These are phyloP conservation scores for Desoria tigrina DNA, from an alignment of 2,888 invertebrate genomes.

Conservation along the genomic window DNA sequence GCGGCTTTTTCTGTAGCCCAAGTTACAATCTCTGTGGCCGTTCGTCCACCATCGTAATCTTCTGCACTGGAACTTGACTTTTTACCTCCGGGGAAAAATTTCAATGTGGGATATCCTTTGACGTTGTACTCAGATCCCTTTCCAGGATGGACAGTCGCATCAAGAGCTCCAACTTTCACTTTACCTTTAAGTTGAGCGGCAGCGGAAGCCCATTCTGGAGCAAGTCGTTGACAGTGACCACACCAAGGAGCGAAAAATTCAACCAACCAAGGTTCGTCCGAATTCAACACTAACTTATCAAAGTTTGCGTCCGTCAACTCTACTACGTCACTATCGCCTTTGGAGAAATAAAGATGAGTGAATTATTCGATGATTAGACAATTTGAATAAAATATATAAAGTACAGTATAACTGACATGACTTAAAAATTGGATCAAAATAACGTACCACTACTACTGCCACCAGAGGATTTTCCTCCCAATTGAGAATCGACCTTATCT, in stretches of 20 bases:
- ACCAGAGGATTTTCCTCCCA: constrained; percentile 63
- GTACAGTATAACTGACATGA: constrained; percentile 10
- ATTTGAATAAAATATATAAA: background rate
- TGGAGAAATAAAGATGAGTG: constrained; percentile 1
- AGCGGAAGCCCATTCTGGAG: constrained; percentile 94
- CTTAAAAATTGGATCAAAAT: background rate
- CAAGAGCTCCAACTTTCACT: constrained; percentile 88
- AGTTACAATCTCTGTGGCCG: constrained; percentile 60
- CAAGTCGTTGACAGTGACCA: constrained; percentile 91
- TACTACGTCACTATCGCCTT: constrained; percentile 66
- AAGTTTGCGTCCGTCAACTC: constrained; percentile 96
- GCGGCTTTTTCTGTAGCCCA: constrained; percentile 81
- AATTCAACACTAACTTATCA: constrained; percentile 83
- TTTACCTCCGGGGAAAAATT: constrained; percentile 77
- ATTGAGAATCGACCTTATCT: constrained; percentile 69
- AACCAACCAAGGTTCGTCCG: constrained; percentile 95
- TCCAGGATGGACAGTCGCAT: constrained; percentile 74
- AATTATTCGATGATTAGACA: background rate
- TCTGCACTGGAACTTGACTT: constrained; percentile 62
- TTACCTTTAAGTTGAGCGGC: constrained; percentile 94
- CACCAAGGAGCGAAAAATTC: constrained; percentile 96
- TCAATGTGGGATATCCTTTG: constrained; percentile 77
- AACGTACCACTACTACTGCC: constrained; percentile 36
- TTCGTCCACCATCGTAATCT: constrained; percentile 90
- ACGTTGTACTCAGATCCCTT: constrained; percentile 71